Evolutionary conservation across 2,888 invertebrate species (phyloP).

Genomic region (Criorhina ranunculi): DNA sequence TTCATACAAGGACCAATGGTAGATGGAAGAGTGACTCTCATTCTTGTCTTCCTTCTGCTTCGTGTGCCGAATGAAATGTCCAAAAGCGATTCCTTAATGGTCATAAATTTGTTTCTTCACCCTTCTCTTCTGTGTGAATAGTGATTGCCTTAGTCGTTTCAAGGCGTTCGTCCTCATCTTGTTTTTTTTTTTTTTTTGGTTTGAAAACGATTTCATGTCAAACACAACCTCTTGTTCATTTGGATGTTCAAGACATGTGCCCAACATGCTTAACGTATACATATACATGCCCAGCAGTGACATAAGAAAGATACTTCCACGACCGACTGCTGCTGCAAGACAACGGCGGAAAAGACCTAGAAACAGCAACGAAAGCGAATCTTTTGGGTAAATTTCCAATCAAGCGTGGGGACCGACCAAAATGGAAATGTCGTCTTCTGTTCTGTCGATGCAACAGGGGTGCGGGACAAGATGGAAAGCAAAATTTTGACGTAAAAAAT

Average conservation of each 20-base stretch:
- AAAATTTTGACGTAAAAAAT: constrained; percentile 58
- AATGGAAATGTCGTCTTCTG: constrained; percentile 21
- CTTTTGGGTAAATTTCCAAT: constrained; percentile 36
- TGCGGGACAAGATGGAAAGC: not conserved
- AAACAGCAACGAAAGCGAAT: constrained; percentile 46
- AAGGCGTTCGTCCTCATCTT: not conserved
- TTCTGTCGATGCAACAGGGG: constrained; percentile 59
- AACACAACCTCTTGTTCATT: constrained; percentile 60
- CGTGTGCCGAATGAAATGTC: constrained; percentile 67
- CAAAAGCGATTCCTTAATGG: constrained; percentile 62
- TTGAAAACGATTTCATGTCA: constrained; percentile 61
- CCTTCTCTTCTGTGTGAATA: constrained; percentile 3
- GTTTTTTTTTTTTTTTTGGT: constrained; percentile 9
- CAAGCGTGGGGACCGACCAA: constrained; percentile 12
- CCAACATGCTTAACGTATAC: constrained; percentile 44
- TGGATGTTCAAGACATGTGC: constrained; percentile 47
- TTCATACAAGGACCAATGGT: constrained; percentile 42
- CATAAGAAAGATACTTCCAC: constrained; percentile 26
- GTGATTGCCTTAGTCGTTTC: constrained; percentile 36
- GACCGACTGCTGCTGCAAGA: constrained; percentile 8
- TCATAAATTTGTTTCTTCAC: constrained; percentile 58
- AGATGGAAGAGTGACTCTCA: constrained; percentile 18
- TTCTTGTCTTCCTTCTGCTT: constrained; percentile 48
- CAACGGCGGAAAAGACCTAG: not conserved
- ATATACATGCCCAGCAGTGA: constrained; percentile 33